Percentiles rank a stretch among this genome's conserved stretches.
These are phyloP conservation scores for Drepanosiphum platanoidis DNA, from an alignment of 2,888 invertebrate species.

Conservation along the genomic window DNA sequence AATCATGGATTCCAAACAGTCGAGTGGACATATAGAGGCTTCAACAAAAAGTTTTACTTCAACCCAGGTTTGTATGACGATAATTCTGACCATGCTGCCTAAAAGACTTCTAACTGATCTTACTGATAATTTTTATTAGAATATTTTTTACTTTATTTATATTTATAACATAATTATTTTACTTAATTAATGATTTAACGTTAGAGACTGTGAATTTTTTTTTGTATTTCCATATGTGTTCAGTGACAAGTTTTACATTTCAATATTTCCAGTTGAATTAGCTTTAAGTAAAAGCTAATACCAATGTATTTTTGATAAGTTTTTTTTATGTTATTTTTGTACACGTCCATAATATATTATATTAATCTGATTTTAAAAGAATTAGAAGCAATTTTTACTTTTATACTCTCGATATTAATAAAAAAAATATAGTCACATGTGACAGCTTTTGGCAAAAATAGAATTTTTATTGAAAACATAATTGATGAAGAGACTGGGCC, in stretches of 20 bases:
- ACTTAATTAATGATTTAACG: not conserved
- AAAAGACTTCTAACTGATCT: not conserved
- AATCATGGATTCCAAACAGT: slow-evolving; percentile 71
- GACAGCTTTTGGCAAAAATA: too few relatives aligned
- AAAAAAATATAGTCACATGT: too few relatives aligned
- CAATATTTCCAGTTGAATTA: not conserved
- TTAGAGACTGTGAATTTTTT: slow-evolving; percentile 22
- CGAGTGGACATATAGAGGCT: slow-evolving; percentile 74
- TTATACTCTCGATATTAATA: too few relatives aligned
- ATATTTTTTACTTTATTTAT: not conserved
- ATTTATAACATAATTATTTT: not conserved
- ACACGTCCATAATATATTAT: not conserved
- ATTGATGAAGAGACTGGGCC: too few relatives aligned
- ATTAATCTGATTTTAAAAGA: too few relatives aligned
- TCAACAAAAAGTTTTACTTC: slow-evolving; percentile 74
- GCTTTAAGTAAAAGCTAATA: not conserved
- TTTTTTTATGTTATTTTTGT: not conserved
- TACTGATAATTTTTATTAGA: not conserved
- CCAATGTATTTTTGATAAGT: not conserved
- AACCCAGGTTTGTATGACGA: slow-evolving; percentile 73
- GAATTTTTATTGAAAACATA: too few relatives aligned
- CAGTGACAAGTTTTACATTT: not conserved
- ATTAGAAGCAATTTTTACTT: too few relatives aligned
- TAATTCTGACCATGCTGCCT: not conserved
- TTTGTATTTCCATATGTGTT: not conserved